Evolutionary conservation across 2,797 vertebrate genomes (phyloP).

Genomic region (Enteromius paludinosus): DNA sequence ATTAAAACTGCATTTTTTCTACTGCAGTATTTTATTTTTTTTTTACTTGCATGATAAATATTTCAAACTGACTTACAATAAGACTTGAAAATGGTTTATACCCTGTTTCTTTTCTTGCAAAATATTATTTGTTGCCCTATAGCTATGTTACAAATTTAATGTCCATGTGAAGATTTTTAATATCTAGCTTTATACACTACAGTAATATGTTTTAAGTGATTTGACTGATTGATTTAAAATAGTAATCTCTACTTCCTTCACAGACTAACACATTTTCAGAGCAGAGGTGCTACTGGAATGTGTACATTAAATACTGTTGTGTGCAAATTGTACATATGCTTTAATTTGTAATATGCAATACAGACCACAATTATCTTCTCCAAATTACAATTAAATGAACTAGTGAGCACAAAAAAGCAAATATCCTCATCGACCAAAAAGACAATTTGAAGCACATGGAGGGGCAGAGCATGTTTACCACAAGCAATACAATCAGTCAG

Average conservation of each 20-base stretch:
- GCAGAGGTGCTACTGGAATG: not conserved
- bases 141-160: not conserved
- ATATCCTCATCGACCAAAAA: not conserved
- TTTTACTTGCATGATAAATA: not conserved
- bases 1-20: conserved; percentile 8
- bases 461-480: conserved; percentile 44
- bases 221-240: conserved; percentile 9
- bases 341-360: not conserved
- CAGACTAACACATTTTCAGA: no score
- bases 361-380: not conserved
- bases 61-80: conserved; percentile 26
- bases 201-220: not conserved
- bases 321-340: not conserved
- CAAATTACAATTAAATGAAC: conserved; percentile 14
- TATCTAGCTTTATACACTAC: not conserved
- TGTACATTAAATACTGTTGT: not conserved
- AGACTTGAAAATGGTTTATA: not conserved
- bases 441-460: conserved; percentile 30
- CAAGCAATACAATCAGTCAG: conserved; percentile 51
- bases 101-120: not conserved
- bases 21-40: not conserved
- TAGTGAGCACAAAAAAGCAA: not conserved
- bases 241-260: not conserved
- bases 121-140: not conserved
- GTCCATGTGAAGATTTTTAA: not conserved